Evolutionary conservation across 2,797 vertebrate genomes (phyloP).

Genomic region (Poeciliopsis gracilis): DNA sequence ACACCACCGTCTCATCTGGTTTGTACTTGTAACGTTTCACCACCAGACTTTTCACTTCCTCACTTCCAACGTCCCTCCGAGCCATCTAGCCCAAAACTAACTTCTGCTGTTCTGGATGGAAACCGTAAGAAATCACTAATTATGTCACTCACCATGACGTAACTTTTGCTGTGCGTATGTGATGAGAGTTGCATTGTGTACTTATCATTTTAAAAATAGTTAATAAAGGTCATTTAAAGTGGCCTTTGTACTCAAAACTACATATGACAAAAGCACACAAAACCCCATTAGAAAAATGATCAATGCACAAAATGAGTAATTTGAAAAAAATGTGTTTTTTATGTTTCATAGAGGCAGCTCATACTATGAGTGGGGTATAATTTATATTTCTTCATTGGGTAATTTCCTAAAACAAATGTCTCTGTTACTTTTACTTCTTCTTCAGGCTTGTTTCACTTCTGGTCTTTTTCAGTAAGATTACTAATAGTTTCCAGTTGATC

Average conservation of each 20-base stretch:
- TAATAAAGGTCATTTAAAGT: too few relatives aligned
- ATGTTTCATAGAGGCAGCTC: neutral
- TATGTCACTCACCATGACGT: neutral
- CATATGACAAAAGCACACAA: neutral
- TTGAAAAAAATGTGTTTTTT: neutral
- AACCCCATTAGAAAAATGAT: neutral
- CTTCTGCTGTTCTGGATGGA: neutral
- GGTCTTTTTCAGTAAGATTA: neutral
- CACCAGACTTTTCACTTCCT: neutral
- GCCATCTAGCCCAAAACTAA: neutral
- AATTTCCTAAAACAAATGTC: neutral
- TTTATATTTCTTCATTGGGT: neutral
- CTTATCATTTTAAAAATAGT: neutral
- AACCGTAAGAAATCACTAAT: neutral
- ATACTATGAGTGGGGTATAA: neutral
- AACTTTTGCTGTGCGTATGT: neutral
- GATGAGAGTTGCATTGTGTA: neutral
- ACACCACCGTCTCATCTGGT: neutral
- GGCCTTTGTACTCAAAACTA: neutral
- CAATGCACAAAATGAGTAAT: neutral
- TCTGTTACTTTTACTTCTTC: neutral
- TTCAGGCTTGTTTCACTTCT: slow-evolving; percentile 8
- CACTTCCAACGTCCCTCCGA: neutral
- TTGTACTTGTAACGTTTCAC: neutral
- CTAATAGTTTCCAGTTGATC: neutral